These are phyloP conservation scores for Cryptocheilus praepositus DNA, from an alignment of 2,888 invertebrate species.

Conservation along the genomic window DNA sequence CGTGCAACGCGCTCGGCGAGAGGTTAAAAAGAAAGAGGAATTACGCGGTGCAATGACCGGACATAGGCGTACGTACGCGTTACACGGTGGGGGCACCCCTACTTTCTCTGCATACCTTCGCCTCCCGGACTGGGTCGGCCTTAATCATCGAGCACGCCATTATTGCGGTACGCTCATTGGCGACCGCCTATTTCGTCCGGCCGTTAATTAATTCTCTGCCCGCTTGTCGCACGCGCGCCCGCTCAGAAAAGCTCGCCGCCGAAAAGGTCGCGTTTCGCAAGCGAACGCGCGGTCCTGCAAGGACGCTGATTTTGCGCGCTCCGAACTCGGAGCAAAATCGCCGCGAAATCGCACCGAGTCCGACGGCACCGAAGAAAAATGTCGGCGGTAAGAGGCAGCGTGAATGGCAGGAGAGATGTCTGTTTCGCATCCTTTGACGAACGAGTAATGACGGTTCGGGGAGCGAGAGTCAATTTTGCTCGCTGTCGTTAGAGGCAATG, in stretches of 20 bases:
- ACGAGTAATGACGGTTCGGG: no score
- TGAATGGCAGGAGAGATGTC: no score
- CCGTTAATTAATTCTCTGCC: slow-evolving; percentile 51
- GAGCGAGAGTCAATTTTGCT: no score
- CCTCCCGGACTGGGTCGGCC: slow-evolving; percentile 58
- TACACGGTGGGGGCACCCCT: slow-evolving; percentile 42
- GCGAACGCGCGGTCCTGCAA: neutral
- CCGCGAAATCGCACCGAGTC: no score
- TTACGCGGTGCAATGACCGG: slow-evolving; percentile 59
- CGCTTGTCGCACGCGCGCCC: neutral
- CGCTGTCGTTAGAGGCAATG: no score
- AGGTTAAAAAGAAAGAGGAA: slow-evolving; percentile 38
- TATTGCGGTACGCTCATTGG: slow-evolving; percentile 51
- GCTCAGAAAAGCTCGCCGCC: neutral
- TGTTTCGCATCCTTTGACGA: no score
- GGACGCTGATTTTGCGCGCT: no score
- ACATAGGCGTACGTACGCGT: slow-evolving; percentile 50
- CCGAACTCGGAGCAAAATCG: no score
- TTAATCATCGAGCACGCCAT: slow-evolving; percentile 55
- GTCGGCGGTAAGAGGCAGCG: no score
- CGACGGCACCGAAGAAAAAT: no score
- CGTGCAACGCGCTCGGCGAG: neutral
- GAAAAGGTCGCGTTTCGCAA: slow-evolving; percentile 16
- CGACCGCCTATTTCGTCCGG: slow-evolving; percentile 40
- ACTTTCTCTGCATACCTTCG: slow-evolving; percentile 65